Conservation (phyloP, 2,888 invertebrate species). For the Leptopterna dolabrata region DNA sequence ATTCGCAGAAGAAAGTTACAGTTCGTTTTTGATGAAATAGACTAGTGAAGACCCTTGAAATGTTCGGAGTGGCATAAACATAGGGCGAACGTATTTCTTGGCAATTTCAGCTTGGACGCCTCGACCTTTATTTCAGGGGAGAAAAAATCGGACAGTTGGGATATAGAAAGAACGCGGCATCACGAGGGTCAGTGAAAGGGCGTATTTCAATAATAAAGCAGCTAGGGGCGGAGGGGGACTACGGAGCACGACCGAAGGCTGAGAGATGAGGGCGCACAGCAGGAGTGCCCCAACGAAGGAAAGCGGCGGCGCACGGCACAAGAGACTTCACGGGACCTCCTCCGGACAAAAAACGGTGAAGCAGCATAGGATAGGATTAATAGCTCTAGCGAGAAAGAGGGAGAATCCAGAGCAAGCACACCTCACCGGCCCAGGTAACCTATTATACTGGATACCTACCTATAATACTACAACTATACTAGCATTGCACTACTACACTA, state of each 20-base stretch:
- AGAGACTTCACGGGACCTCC: constrained; percentile 5
- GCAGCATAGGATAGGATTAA: constrained; percentile 9
- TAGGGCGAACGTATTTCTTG: not conserved
- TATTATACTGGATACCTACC: not conserved
- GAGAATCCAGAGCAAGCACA: constrained; percentile 2
- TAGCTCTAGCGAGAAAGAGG: not conserved
- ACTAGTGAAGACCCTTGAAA: too few relatives aligned
- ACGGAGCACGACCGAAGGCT: constrained; percentile 15
- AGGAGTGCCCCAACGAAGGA: not conserved
- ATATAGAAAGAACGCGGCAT: constrained; percentile 5
- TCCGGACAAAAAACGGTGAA: not conserved
- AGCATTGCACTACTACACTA: too few relatives aligned
- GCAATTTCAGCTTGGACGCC: not conserved
- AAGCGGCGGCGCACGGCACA: constrained; percentile 13
- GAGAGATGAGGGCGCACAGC: constrained; percentile 25
- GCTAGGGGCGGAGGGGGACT: not conserved
- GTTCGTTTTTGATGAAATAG: too few relatives aligned
- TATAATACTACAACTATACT: not conserved
- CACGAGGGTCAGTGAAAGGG: constrained; percentile 17
- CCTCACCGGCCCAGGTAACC: not conserved
- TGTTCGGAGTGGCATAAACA: too few relatives aligned
- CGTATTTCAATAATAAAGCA: constrained; percentile 14
- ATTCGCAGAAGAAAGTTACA: too few relatives aligned
- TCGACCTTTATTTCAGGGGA: not conserved
- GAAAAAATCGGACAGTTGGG: not conserved